Conservation (phyloP, 2,888 invertebrate genomes). For the Macrophya alboannulata region DNA sequence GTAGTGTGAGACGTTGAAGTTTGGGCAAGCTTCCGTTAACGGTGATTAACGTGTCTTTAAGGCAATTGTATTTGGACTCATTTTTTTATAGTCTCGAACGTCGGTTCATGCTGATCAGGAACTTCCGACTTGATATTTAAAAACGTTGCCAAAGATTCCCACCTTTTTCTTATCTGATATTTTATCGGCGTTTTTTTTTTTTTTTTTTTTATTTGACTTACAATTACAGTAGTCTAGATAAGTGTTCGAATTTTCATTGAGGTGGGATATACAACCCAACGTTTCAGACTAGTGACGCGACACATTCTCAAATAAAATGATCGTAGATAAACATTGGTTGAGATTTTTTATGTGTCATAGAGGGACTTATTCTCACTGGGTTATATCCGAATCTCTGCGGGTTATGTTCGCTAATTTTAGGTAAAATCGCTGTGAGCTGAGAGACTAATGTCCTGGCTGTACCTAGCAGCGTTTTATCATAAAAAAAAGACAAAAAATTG, state of each 20-base stretch:
- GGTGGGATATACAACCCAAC: neutral
- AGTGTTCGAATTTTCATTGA: neutral
- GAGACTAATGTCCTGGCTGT: neutral
- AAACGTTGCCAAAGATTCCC: neutral
- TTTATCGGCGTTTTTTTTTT: neutral
- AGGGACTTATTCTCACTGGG: neutral
- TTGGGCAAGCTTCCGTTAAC: slow-evolving; percentile 37
- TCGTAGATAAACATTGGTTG: neutral
- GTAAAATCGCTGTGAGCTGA: neutral
- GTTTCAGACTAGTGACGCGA: neutral
- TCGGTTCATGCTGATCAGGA: slow-evolving; percentile 4
- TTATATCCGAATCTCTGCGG: neutral
- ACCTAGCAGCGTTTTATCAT: neutral
- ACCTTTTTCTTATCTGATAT: neutral
- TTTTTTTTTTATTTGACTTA: neutral
- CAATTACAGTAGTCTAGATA: neutral
- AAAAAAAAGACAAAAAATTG: no score
- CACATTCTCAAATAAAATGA: slow-evolving; percentile 27
- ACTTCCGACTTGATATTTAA: slow-evolving; percentile 2
- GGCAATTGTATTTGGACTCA: slow-evolving; percentile 33
- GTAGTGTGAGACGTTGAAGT: neutral
- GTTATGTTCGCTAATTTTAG: neutral
- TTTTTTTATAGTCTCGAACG: neutral
- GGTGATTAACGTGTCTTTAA: slow-evolving; percentile 14
- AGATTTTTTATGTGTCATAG: neutral